Conservation (phyloP, 2,797 vertebrate species). For the Leptodon cayanensis region DNA sequence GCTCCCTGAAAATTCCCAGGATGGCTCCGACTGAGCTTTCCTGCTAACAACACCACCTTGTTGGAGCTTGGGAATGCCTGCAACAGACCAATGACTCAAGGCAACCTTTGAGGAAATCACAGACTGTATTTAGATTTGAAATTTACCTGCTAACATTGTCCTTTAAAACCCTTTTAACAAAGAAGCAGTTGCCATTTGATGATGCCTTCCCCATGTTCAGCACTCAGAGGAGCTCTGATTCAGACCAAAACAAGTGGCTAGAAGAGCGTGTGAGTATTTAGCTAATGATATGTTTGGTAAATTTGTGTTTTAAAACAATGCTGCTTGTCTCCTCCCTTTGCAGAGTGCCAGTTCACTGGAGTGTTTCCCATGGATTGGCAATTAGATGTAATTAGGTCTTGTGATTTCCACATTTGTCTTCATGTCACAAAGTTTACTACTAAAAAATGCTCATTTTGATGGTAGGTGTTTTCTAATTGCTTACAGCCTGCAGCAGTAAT, state of each 20-base stretch:
- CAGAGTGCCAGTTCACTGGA: conserved; percentile 73
- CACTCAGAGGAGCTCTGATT: conserved; percentile 55
- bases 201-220: not conserved
- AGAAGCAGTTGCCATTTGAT: not conserved
- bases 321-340: conserved; percentile 67
- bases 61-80: not conserved
- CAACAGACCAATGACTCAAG: not conserved
- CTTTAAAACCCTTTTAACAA: not conserved
- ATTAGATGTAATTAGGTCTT: conserved; percentile 75
- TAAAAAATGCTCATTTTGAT: conserved; percentile 52
- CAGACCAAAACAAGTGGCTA: conserved; percentile 59
- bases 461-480: conserved; percentile 56
- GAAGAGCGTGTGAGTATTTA: conserved; percentile 53
- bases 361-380: conserved; percentile 72
- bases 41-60: not conserved
- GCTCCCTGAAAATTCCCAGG: not conserved
- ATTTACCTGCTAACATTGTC: not conserved
- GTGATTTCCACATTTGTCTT: conserved; percentile 74
- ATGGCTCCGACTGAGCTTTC: not conserved
- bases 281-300: conserved; percentile 71
- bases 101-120: not conserved
- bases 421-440: conserved; percentile 71
- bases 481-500: conserved; percentile 60
- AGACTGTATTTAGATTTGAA: not conserved
- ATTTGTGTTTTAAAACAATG: conserved; percentile 76